Conservation (phyloP, 2,113 vertebrate genomes). For the Lamprologus speciosus region DNA sequence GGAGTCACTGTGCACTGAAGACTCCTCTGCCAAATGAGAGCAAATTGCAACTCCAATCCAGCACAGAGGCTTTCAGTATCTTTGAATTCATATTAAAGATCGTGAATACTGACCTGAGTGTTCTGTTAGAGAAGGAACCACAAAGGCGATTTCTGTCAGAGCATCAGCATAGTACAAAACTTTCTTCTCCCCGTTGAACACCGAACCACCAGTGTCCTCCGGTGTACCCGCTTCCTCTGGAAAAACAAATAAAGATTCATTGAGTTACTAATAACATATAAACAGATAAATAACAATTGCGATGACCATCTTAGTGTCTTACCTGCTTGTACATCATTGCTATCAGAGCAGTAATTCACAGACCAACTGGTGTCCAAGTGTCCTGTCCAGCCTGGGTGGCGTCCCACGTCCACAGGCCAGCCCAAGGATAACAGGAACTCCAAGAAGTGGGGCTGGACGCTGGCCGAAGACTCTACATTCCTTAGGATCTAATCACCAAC, state of each 20-base stretch:
- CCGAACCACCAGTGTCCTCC: slow-evolving; percentile 83
- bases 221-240: slow-evolving; percentile 77
- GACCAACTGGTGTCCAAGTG: slow-evolving; percentile 93
- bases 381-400: slow-evolving; percentile 91
- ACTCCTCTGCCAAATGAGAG: slow-evolving; percentile 74
- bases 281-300: not conserved
- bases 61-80: not conserved
- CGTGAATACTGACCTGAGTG: slow-evolving; percentile 74
- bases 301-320: not conserved
- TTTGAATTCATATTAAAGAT: not conserved
- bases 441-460: slow-evolving; percentile 88
- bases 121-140: slow-evolving; percentile 86
- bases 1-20: slow-evolving; percentile 82
- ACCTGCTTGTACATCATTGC: slow-evolving; percentile 74
- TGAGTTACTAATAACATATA: not conserved
- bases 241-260: not conserved
- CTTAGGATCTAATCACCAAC: slow-evolving; percentile 77
- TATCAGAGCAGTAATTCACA: slow-evolving; percentile 78
- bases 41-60: not conserved
- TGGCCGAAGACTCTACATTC: slow-evolving; percentile 88
- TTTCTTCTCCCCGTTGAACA: slow-evolving; percentile 93
- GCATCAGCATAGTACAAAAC: slow-evolving; percentile 93
- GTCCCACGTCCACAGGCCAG: slow-evolving; percentile 89
- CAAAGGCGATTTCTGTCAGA: slow-evolving; percentile 92
- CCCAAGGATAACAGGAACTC: slow-evolving; percentile 93